Evolutionary conservation across 2,113 vertebrate species (phyloP).

Genomic region (Axis porcinus): DNA sequence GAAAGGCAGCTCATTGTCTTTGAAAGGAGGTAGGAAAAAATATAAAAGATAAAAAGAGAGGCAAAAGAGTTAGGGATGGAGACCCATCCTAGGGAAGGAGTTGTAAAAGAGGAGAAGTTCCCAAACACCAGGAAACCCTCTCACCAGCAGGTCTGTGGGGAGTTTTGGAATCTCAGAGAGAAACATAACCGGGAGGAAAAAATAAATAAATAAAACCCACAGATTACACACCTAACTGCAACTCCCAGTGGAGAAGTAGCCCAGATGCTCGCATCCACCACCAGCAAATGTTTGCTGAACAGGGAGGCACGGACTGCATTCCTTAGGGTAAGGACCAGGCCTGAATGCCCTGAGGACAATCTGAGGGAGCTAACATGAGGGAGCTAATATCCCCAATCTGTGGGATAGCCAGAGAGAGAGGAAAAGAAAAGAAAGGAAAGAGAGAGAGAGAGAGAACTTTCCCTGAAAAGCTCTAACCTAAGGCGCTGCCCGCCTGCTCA

Average conservation of each 20-base stretch:
- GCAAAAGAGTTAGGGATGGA: not conserved
- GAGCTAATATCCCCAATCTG: not conserved
- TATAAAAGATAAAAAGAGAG: not conserved
- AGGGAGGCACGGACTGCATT: fast-evolving
- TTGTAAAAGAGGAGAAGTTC: not conserved
- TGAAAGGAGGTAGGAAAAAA: not conserved
- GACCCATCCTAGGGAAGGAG: not conserved
- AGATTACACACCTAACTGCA: not conserved
- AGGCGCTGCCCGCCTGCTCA: fast-evolving
- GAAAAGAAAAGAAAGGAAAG: fast-evolving
- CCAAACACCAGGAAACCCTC: not conserved
- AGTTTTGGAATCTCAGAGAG: not conserved
- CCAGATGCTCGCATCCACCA: not conserved
- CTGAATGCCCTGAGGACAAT: not conserved
- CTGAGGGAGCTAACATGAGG: not conserved
- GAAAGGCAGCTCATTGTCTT: not conserved
- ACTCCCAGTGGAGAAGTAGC: not conserved
- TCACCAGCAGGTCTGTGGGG: fast-evolving
- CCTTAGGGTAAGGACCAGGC: not conserved
- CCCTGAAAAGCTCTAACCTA: not conserved
- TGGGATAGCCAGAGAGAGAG: not conserved
- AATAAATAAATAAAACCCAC: not conserved
- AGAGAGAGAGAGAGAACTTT: not conserved
- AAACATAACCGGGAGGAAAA: not conserved
- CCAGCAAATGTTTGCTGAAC: not conserved